Evolutionary conservation across 2,888 invertebrate genomes (phyloP).

Genomic region (Coecobrya sp.): DNA sequence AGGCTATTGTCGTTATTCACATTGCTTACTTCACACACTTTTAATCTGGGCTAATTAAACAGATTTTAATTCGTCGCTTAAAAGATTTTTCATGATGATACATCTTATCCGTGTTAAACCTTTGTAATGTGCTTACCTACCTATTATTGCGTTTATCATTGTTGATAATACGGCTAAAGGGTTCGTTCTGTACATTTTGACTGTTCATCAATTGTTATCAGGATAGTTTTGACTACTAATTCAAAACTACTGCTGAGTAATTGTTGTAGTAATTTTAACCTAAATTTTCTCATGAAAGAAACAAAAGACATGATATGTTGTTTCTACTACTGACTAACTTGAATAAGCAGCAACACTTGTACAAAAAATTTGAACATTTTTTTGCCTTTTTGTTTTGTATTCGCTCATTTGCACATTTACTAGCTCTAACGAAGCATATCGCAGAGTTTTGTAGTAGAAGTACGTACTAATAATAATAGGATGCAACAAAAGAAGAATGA

Average conservation of each 20-base stretch:
- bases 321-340: background rate
- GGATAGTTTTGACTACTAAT: background rate
- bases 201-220: background rate
- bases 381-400: constrained; percentile 8
- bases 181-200: background rate
- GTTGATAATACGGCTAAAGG: too few species aligned
- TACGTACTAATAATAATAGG: constrained; percentile 19
- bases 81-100: background rate
- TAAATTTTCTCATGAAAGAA: constrained; percentile 34
- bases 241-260: background rate
- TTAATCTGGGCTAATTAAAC: background rate
- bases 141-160: background rate
- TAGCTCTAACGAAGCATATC: constrained; percentile 53
- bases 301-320: constrained; percentile 1
- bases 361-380: background rate
- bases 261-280: constrained; percentile 29
- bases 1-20: background rate
- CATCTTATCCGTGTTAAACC: background rate
- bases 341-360: background rate
- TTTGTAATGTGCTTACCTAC: background rate
- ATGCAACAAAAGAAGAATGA: constrained; percentile 32
- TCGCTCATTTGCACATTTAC: constrained; percentile 51
- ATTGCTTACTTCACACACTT: background rate
- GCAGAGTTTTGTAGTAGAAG: background rate
- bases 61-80: background rate